Percentiles rank a stretch among this genome's conserved stretches.
phyloP scores from a whole-genome alignment of 2,888 invertebrate species.

The Euclidia mi region DNA sequence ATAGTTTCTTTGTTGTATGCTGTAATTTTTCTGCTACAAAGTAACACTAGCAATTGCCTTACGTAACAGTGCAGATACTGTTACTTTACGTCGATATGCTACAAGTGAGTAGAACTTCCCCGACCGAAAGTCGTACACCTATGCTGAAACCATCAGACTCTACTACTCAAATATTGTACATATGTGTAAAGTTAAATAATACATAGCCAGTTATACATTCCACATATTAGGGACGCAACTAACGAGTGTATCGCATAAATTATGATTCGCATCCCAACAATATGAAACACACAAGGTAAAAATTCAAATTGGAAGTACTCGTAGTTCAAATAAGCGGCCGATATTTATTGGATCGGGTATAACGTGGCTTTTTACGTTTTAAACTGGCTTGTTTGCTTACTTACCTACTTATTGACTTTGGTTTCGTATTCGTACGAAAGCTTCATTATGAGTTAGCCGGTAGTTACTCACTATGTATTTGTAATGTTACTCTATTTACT shows the following conservation, averaged over 20 bases:
- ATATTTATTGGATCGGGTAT: slow-evolving; percentile 58
- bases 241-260: slow-evolving; percentile 34
- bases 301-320: slow-evolving; percentile 45
- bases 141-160: too few relatives aligned
- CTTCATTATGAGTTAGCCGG: slow-evolving; percentile 22
- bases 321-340: slow-evolving; percentile 55
- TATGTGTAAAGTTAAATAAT: too few relatives aligned
- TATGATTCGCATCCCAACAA: slow-evolving; percentile 39
- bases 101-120: too few relatives aligned
- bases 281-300: slow-evolving; percentile 36
- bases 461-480: too few relatives aligned
- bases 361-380: slow-evolving; percentile 55
- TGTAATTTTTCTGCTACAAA: background rate
- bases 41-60: background rate
- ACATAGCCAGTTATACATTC: too few relatives aligned
- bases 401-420: slow-evolving; percentile 57
- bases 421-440: slow-evolving; percentile 44
- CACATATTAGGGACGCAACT: slow-evolving; percentile 30
- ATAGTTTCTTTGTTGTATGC: background rate
- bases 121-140: too few relatives aligned
- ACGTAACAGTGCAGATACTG: too few relatives aligned
- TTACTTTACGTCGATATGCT: too few relatives aligned
- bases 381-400: slow-evolving; percentile 60
- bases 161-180: too few relatives aligned
- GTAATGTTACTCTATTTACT: too few relatives aligned